A percentile compares a stretch with the other conserved stretches of the same genome.
Evolutionary conservation across 2,113 vertebrate species (phyloP).

Genomic region (Menura novaehollandiae): DNA sequence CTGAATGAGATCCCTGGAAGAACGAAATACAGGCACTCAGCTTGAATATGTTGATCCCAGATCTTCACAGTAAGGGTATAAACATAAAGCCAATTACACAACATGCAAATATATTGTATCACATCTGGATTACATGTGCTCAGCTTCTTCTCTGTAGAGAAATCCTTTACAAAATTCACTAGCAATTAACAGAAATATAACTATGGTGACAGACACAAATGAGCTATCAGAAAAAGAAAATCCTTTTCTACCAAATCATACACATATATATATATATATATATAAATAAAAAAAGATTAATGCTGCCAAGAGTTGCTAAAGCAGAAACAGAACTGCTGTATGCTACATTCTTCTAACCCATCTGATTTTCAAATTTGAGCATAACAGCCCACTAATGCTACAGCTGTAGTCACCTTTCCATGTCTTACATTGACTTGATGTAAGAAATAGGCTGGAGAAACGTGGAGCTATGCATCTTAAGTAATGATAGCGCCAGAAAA

Average conservation of each 20-base stretch:
- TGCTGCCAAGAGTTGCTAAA: neutral
- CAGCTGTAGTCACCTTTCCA: neutral
- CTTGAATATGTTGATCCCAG: neutral
- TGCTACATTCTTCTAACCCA: neutral
- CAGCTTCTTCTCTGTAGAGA: neutral
- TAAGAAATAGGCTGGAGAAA: neutral
- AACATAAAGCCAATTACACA: neutral
- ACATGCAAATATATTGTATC: neutral
- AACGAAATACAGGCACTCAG: neutral
- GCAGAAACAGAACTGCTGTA: neutral
- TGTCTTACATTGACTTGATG: neutral
- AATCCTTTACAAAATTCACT: neutral
- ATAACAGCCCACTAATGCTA: neutral
- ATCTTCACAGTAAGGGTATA: neutral
- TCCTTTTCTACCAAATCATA: neutral
- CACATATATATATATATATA: too few species aligned
- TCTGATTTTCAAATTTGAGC: neutral
- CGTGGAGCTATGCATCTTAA: neutral
- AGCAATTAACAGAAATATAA: conserved; percentile 3
- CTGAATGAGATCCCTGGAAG: neutral
- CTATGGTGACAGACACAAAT: neutral
- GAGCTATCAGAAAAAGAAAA: neutral
- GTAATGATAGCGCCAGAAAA: neutral
- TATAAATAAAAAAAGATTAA: neutral
- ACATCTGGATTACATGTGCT: neutral